Evolutionary conservation across 2,797 vertebrate genomes (phyloP).

Genomic region (Lophura swinhoii): DNA sequence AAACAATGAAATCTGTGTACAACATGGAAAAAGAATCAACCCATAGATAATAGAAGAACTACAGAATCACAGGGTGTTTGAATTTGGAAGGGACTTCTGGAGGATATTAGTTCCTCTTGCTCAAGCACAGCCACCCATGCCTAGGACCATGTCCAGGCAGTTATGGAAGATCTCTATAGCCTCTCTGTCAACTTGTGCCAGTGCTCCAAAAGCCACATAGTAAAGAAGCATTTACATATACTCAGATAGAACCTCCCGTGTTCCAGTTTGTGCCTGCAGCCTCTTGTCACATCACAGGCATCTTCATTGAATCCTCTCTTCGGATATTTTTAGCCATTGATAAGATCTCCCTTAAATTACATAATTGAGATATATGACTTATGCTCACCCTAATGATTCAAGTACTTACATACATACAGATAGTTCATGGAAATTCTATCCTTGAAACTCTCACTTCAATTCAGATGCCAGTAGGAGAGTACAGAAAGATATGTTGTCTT

Average conservation of each 20-base stretch:
- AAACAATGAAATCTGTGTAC: neutral
- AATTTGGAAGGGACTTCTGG: neutral
- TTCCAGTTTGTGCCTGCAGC: neutral
- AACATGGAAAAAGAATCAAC: neutral
- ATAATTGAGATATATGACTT: neutral
- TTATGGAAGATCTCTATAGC: neutral
- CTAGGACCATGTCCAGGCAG: neutral
- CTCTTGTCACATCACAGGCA: neutral
- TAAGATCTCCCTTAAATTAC: neutral
- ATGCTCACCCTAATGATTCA: neutral
- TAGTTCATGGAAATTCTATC: neutral
- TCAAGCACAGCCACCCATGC: neutral
- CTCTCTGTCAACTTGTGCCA: neutral
- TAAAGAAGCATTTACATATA: neutral
- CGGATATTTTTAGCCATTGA: neutral
- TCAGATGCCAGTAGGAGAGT: neutral
- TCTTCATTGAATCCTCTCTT: neutral
- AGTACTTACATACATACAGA: neutral
- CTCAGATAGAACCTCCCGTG: neutral
- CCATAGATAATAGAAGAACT: neutral
- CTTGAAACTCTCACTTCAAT: neutral
- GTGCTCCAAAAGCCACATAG: neutral
- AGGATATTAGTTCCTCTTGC: neutral
- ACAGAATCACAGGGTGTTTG: neutral
- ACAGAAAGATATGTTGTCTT: neutral